Base-by-base conservation (phyloP, 2,888 invertebrate genomes). In the Lycia hirtaria region DNA sequence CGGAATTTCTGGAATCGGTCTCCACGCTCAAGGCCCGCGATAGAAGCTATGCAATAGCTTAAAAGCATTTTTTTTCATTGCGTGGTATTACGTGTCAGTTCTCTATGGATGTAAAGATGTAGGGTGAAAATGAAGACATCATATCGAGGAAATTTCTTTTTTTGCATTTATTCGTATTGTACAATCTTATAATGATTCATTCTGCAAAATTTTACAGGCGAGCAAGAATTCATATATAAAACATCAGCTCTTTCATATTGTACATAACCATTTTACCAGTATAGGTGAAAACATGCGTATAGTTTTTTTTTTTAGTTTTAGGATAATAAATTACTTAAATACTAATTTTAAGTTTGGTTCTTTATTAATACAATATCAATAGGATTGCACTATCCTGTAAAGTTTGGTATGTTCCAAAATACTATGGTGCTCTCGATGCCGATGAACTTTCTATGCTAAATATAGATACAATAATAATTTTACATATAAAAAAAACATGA, bases 221-320 rank as follows among this genome's bases (percentile, higher is more conserved):
- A 92, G 91, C 92, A 91, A 92, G 92, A 92, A 92, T 92, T 92
- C 91, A 91, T 92, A 91, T 92, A 92, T 90, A 92, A 92, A 92
- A 92, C 91, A 87, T 87, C 87, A 91, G 91, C 90, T 91, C 90
- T 85, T 89, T 87, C 89, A 80, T 90, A 91, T 91, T 89, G 87
- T 92, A 92, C 90, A 91, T 92, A 91, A 92, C 90, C 91, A 88
- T 89, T 90, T 83, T 90, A 90, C 90, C 89, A 90, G 90, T 89
- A 92, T 92, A 89, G 92, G 91, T 92, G 92, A 92, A 92, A 92
- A 92, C 92, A 92, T 92, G 92, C 92, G 88, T 92, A 92, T 91
- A 92, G 92, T 89, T 89, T 89, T 78, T 68, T n/a, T 38, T 80
- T 83, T 83, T 84, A 84, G 86, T 89, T 91, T 90, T 90, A 92